Percentiles rank a stretch among this genome's conserved stretches.
phyloP scores from a whole-genome alignment of 1,140 invertebrate species.

The Drosophila nikananu region DNA sequence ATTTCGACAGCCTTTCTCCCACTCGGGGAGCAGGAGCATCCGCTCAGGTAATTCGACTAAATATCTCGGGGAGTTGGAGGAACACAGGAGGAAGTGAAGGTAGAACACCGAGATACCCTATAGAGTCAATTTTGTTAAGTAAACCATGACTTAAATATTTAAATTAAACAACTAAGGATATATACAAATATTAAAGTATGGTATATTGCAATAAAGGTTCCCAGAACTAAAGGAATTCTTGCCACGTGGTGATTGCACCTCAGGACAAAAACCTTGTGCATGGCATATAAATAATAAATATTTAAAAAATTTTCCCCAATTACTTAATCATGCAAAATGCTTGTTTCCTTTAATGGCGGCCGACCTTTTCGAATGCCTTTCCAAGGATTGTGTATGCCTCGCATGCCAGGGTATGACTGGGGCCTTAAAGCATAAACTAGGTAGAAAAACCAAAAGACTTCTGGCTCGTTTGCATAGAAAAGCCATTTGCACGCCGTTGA shows the following conservation, averaged over 20 bases:
- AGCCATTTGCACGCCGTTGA: constrained; percentile 79
- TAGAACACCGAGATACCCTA: neutral
- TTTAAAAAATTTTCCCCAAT: constrained; percentile 2
- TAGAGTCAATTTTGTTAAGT: neutral
- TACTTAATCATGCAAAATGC: constrained; percentile 30
- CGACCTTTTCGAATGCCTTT: neutral
- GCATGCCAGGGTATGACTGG: constrained; percentile 21
- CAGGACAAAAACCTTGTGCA: neutral
- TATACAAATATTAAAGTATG: neutral
- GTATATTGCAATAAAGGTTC: neutral
- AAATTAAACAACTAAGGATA: neutral
- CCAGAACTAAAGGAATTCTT: neutral
- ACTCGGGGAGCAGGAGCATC: constrained; percentile 19
- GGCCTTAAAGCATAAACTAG: constrained; percentile 69
- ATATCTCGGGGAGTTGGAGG: constrained; percentile 13
- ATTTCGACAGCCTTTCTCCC: constrained; percentile 15
- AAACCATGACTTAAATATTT: neutral
- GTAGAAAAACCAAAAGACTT: constrained; percentile 38
- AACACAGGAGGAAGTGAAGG: neutral
- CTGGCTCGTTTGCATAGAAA: constrained; percentile 75
- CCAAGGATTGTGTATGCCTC: constrained; percentile 3
- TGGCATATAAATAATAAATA: neutral
- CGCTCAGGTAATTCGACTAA: constrained; percentile 47
- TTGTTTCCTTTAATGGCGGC: constrained; percentile 8
- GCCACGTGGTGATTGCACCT: neutral